Evolutionary conservation across 2,888 invertebrate species (phyloP), one percentile per base, ranked within the genome.

Genomic region (Liopterus haemorrhoidalis): DNA sequence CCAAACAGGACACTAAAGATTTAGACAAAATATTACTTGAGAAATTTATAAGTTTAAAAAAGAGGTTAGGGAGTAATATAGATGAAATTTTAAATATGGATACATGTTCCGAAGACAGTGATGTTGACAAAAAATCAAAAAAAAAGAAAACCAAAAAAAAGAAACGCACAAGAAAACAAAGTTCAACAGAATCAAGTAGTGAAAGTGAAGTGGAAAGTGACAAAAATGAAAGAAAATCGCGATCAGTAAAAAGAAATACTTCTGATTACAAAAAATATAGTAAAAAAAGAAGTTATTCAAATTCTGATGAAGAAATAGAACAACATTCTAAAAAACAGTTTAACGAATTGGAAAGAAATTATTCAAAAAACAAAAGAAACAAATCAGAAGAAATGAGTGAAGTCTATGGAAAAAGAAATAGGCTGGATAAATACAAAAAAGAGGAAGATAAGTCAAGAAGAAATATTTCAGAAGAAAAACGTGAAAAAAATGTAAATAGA

Each of bases 1-100:
- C n/a, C n/a, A n/a, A n/a, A 18, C 70, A 69, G 37, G 63, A 64
- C 45, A 74, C n/a, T n/a, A n/a, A n/a, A n/a, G n/a, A 78, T 57
- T 67, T 88, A 12, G 85, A 86, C 63, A 73, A 76, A 50, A 72
- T 82, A 55, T 68, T 89, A 41, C 79, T 82, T 54, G 78, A 77
- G 50, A 85, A 83, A 61, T 78, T 82, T 48, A 82, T 76, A 60
- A 78, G 81, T 50, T 66, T 86, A 0, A 76, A 78, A 60, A 73
- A 73, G 49, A 67, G 72, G 60, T 59, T 75, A 12, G 74, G 63
- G 2, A 63, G 66, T 32, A 68, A 68, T 52, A 51, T 68, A 42
- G 54, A 62, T 39, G 62, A 67, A 51, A 63, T 68, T 54, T 55
- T 68, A 68, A 60, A 62, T 66, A 14, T 61, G 61, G 56, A 59